phyloP scores from a whole-genome alignment of 2,113 vertebrate genomes.

The Peucedramus taeniatus region DNA sequence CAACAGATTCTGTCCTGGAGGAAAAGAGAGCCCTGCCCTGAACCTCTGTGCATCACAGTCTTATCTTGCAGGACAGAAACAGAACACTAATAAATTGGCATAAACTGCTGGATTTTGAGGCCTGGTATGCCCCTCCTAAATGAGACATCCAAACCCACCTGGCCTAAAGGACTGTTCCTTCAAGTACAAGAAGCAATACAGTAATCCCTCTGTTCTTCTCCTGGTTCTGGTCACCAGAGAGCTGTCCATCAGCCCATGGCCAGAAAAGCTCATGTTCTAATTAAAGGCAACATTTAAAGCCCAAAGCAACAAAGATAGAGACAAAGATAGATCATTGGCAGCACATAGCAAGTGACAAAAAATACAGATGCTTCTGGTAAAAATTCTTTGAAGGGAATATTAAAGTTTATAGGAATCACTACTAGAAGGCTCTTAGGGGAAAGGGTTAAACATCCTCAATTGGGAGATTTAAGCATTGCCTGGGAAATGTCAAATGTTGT shows the following conservation, averaged over 20 bases:
- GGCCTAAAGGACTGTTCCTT: not conserved
- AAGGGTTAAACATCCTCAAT: not conserved
- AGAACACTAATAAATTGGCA: not conserved
- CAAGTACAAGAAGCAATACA: not conserved
- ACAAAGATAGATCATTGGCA: not conserved
- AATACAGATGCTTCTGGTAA: not conserved
- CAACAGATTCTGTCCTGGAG: not conserved
- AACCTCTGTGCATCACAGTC: not conserved
- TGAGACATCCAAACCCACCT: not conserved
- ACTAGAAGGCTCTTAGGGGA: not conserved
- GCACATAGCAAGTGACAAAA: not conserved
- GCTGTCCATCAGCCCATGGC: not conserved
- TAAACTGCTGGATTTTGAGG: not conserved
- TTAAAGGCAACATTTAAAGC: not conserved
- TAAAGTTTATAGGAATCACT: not conserved
- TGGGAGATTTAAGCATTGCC: not conserved
- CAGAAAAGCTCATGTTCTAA: not conserved
- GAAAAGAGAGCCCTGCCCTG: not conserved
- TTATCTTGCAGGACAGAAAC: not conserved
- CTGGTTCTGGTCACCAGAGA: not conserved
- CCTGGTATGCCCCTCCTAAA: not conserved
- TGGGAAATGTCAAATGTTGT: not conserved
- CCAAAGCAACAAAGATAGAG: not conserved
- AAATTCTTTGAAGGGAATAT: not conserved
- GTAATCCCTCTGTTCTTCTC: not conserved